These are phyloP conservation scores for Iphiclides podalirius DNA, from an alignment of 2,888 invertebrate species.

Conservation along the genomic window DNA sequence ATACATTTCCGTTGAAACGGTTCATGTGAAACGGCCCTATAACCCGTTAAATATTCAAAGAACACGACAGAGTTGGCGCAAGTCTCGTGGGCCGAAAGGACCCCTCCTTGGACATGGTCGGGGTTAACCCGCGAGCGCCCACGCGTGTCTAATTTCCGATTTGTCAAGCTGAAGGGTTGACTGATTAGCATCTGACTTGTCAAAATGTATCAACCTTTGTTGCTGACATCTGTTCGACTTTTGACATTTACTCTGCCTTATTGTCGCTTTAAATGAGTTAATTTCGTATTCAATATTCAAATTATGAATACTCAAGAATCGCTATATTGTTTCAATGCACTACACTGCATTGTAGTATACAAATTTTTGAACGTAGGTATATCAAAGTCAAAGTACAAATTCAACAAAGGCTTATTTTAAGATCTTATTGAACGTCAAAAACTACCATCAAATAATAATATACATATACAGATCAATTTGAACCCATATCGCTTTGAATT, in stretches of 20 bases:
- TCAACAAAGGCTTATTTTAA: too few species aligned
- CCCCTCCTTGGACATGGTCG: constrained; percentile 39
- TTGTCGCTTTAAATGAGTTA: constrained; percentile 19
- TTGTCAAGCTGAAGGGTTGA: constrained; percentile 76
- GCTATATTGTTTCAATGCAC: neutral
- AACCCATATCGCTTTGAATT: too few species aligned
- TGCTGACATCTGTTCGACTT: constrained; percentile 36
- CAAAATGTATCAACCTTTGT: constrained; percentile 65
- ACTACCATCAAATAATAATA: too few species aligned
- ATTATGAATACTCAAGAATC: neutral
- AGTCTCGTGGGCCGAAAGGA: constrained; percentile 60
- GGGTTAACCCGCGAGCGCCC: constrained; percentile 73
- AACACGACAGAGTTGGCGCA: constrained; percentile 55
- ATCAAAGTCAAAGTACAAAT: too few species aligned
- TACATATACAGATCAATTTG: too few species aligned
- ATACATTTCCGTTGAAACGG: constrained; percentile 26
- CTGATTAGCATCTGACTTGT: constrained; percentile 78
- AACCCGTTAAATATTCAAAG: constrained; percentile 75
- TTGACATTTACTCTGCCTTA: constrained; percentile 13
- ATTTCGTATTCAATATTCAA: neutral
- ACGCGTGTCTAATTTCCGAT: constrained; percentile 78
- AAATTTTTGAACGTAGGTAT: too few species aligned
- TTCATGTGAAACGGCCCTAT: constrained; percentile 55
- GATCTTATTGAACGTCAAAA: too few species aligned
- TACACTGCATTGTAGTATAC: too few species aligned